Conservation (phyloP, 2,888 invertebrate genomes). For the Apeira syringaria region DNA sequence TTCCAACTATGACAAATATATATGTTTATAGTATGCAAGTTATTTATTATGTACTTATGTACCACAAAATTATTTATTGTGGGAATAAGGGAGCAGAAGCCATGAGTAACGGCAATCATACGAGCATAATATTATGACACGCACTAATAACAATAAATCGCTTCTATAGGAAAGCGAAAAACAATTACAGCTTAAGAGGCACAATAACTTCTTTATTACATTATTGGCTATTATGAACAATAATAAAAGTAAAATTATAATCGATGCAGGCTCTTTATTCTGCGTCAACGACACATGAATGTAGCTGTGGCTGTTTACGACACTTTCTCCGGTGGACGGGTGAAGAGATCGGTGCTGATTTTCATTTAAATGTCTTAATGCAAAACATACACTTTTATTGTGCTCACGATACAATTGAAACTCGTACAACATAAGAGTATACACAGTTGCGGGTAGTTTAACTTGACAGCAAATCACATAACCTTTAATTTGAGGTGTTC, state of each 20-base stretch:
- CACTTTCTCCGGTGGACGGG: neutral
- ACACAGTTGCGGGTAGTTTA: too few species aligned
- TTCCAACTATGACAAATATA: conserved; percentile 36
- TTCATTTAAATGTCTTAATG: too few species aligned
- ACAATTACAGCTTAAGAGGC: neutral
- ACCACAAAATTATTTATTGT: conserved; percentile 41
- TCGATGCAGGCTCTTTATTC: conserved; percentile 5
- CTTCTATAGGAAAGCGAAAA: neutral
- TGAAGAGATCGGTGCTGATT: neutral
- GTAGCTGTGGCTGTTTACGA: neutral
- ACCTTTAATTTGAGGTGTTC: too few species aligned
- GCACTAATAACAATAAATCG: too few species aligned
- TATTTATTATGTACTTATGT: conserved; percentile 35
- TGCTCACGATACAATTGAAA: too few species aligned
- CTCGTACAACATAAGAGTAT: too few species aligned
- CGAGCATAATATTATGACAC: too few species aligned
- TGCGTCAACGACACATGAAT: neutral
- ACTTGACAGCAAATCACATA: too few species aligned
- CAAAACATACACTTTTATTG: too few species aligned
- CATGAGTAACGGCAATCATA: too few species aligned
- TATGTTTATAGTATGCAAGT: conserved; percentile 37
- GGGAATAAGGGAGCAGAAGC: conserved; percentile 23
- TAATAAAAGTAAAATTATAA: conserved; percentile 2
- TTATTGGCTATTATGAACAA: neutral
- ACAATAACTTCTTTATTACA: neutral